Percentiles rank a stretch among this genome's conserved stretches.
Evolutionary conservation across 2,888 invertebrate genomes (phyloP).

Genomic region (Drosophila recens): DNA sequence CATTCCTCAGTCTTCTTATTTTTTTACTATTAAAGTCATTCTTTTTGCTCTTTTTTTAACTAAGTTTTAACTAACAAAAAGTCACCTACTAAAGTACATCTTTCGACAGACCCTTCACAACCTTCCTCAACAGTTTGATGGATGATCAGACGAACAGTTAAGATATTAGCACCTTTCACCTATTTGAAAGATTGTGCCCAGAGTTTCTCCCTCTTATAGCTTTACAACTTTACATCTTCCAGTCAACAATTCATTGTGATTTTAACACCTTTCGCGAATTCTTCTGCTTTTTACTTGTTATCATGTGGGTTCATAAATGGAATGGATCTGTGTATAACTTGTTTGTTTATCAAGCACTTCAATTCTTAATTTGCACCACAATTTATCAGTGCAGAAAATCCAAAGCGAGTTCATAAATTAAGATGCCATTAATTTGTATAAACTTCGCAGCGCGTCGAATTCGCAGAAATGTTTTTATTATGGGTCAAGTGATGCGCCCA

Average conservation of each 20-base stretch:
- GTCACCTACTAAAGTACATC: background rate
- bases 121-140: conserved; percentile 5
- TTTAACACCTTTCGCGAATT: conserved; percentile 33
- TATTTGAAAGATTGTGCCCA: background rate
- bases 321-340: conserved; percentile 8
- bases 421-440: conserved; percentile 55
- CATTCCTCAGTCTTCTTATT: background rate
- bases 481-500: conserved; percentile 51
- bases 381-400: conserved; percentile 67
- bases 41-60: background rate
- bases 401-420: conserved; percentile 53
- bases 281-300: conserved; percentile 3
- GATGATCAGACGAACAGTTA: background rate
- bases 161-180: conserved; percentile 53
- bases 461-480: conserved; percentile 53
- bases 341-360: conserved; percentile 52
- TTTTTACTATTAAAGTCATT: background rate
- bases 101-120: conserved; percentile 16
- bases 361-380: conserved; percentile 25
- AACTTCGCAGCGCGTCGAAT: conserved; percentile 34
- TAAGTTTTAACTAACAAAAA: background rate
- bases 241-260: conserved; percentile 11
- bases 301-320: background rate
- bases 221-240: conserved; percentile 14
- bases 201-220: conserved; percentile 36